Evolutionary conservation across 2,888 invertebrate species (phyloP).

Genomic region (Itoplectis maculator): DNA sequence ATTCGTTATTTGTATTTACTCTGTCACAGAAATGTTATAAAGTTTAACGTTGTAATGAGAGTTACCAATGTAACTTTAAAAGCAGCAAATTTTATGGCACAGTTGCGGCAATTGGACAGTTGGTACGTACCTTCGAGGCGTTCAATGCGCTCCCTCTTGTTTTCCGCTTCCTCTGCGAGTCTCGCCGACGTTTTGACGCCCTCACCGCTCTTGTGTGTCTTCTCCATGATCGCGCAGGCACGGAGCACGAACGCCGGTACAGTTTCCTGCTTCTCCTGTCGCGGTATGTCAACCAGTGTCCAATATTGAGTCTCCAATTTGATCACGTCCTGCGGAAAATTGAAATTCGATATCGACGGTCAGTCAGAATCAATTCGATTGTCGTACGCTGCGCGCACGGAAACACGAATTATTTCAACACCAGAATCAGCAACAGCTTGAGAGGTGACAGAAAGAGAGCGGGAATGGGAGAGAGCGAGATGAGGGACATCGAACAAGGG

Average conservation of each 20-base stretch:
- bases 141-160: constrained; percentile 93
- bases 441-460: not conserved
- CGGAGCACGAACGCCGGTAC: constrained; percentile 96
- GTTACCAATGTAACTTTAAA: too few species aligned
- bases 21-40: too few species aligned
- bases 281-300: constrained; percentile 96
- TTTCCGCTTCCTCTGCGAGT: constrained; percentile 94
- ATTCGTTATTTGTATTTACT: not conserved
- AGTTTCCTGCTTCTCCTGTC: constrained; percentile 97
- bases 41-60: too few species aligned
- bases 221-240: constrained; percentile 96
- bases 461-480: not conserved
- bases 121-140: constrained; percentile 91
- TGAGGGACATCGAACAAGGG: constrained; percentile 32
- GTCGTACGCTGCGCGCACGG: constrained; percentile 8
- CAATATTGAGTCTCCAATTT: constrained; percentile 97
- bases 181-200: constrained; percentile 94
- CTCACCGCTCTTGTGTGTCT: constrained; percentile 95
- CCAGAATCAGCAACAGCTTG: constrained; percentile 42
- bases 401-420: constrained; percentile 61
- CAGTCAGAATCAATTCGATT: constrained; percentile 59
- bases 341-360: constrained; percentile 65
- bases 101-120: not conserved
- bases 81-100: not conserved
- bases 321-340: constrained; percentile 91